Evolutionary conservation across 2,113 vertebrate species (phyloP), one percentile per base, ranked within the genome.

Genomic region (Alexandromys fortis): DNA sequence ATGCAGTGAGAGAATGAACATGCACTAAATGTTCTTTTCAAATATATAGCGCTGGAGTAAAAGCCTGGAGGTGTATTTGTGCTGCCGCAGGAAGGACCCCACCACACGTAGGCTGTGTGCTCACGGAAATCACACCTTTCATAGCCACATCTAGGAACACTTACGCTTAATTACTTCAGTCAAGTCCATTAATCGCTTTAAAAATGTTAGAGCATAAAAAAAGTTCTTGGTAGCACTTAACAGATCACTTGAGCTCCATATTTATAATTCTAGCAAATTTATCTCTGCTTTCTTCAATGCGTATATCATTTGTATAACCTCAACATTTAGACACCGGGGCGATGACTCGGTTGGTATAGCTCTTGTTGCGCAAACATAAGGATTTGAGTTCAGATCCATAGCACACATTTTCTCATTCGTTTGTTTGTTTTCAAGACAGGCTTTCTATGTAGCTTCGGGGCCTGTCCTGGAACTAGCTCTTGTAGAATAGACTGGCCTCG

Each of bases 241-340:
- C 22, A 95, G 73, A 81, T 35, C 61, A 83, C 68, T 87, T 90
- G 7, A 93, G 93, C 92, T 90, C 7, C 35, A 19, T 82, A 86
- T 82, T 86, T 95, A 49, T 94, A 91, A 96, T 78, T 76, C 92
- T 67, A 89, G 75, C 63, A 14, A 95, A 35, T 67, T 90, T 94
- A 45, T 81, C 45, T 87, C 58, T 63, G 45, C 35, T 67, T 79
- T 24, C 21, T 45, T 92, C 1, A 30, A 42, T 70, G 76, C 28
- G 67, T 63, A 67, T 5, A 47, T 61, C 12, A 52, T 65, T 81
- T 67, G 63, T 28, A 49, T 5, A 68, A 52, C 45, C 12, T 85
- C 63, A 83, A 1, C 30, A 67, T 3, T 81, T 86, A 5, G 76
- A n/a, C 4, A 33, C 85, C 24, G 45, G 17, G 63, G 85, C 35